Evolutionary conservation across 1,140 invertebrate species (phyloP).

Genomic region (Coboldia fuscipes): DNA sequence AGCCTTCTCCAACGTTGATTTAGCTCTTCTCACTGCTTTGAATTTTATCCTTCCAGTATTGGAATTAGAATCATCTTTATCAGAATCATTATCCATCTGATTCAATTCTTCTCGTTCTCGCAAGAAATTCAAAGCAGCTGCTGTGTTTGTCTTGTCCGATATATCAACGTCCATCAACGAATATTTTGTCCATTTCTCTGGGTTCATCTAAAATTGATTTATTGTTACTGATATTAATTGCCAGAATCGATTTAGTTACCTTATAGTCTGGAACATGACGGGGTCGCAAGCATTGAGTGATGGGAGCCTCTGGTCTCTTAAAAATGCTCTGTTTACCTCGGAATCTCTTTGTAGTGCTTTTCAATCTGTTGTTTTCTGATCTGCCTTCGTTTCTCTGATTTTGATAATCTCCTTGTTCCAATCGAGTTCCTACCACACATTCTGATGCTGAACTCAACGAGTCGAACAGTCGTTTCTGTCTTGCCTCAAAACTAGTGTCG

Average conservation of each 20-base stretch:
- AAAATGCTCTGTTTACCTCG: slow-evolving; percentile 55
- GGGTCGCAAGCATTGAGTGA: slow-evolving; percentile 26
- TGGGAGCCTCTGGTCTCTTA: slow-evolving; percentile 39
- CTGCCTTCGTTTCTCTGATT: not conserved
- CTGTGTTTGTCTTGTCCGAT: slow-evolving; percentile 46
- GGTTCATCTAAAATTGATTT: slow-evolving; percentile 30
- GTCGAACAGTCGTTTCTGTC: slow-evolving; percentile 28
- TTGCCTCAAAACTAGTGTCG: slow-evolving; percentile 23
- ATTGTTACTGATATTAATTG: not conserved
- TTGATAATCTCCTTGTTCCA: slow-evolving; percentile 18
- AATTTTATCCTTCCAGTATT: slow-evolving; percentile 28
- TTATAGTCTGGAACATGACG: slow-evolving; percentile 39
- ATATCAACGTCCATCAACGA: slow-evolving; percentile 52
- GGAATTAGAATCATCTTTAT: slow-evolving; percentile 10
- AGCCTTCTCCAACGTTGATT: slow-evolving; percentile 13
- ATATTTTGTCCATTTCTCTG: slow-evolving; percentile 57
- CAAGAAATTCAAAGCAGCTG: slow-evolving; percentile 46
- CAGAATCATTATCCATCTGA: slow-evolving; percentile 10
- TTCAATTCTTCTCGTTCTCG: slow-evolving; percentile 35
- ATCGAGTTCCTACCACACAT: slow-evolving; percentile 20
- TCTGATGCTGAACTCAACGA: slow-evolving; percentile 28
- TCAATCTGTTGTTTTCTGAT: slow-evolving; percentile 10
- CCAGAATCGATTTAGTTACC: slow-evolving; percentile 4
- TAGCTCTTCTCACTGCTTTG: slow-evolving; percentile 12
- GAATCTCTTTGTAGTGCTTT: slow-evolving; percentile 29